Conservation (phyloP, 2,888 invertebrate genomes). For the Drosophila mulleri region DNA sequence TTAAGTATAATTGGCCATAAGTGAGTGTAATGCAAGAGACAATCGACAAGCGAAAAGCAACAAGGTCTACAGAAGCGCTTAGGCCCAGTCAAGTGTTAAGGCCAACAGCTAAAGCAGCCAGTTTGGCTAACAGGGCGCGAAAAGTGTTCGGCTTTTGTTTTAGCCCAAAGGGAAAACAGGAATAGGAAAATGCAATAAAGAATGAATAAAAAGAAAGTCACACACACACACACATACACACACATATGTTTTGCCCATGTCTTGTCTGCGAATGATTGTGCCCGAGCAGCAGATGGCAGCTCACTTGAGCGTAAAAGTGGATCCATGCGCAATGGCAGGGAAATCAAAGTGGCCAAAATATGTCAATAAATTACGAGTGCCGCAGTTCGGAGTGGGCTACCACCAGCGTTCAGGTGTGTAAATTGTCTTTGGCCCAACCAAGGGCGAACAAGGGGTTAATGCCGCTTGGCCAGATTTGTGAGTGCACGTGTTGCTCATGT, state of each 20-base stretch:
- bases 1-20: constrained; percentile 75
- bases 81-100: constrained; percentile 32
- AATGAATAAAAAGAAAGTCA: neutral
- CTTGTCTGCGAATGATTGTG: constrained; percentile 49
- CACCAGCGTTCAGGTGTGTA: constrained; percentile 59
- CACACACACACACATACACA: constrained; percentile 5
- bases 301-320: constrained; percentile 57
- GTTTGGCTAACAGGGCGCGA: constrained; percentile 42
- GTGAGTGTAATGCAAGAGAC: constrained; percentile 58
- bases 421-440: constrained; percentile 52
- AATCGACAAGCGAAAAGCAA: constrained; percentile 44
- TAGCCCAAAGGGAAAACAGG: constrained; percentile 43
- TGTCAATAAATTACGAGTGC: constrained; percentile 69
- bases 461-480: constrained; percentile 53
- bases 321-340: constrained; percentile 33
- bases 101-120: constrained; percentile 31
- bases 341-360: constrained; percentile 63
- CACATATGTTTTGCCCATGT: neutral
- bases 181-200: constrained; percentile 6
- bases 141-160: constrained; percentile 43
- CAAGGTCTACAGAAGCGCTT: constrained; percentile 29
- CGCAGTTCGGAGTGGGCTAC: constrained; percentile 22
- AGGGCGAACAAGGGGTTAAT: constrained; percentile 54
- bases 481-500: constrained; percentile 76
- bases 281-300: constrained; percentile 46